phyloP scores from a whole-genome alignment of 2,113 vertebrate genomes.

The Malurus alboscapulatus region DNA sequence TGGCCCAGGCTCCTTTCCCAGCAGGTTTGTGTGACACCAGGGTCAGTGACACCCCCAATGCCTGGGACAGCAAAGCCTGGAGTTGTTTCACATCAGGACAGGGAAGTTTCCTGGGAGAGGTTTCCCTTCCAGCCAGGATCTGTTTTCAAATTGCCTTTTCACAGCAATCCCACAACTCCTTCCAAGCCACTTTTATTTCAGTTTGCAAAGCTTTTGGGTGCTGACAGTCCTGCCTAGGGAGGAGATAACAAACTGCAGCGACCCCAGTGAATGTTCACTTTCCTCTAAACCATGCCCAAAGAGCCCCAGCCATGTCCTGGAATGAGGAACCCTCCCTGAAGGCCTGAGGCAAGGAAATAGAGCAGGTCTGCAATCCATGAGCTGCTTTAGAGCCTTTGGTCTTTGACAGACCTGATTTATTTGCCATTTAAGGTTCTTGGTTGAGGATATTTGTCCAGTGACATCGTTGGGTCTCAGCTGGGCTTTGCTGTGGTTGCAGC shows the following conservation, averaged over 20 bases:
- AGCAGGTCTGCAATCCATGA: background rate
- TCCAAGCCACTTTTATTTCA: constrained; percentile 12
- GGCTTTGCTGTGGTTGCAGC: background rate
- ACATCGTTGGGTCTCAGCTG: background rate
- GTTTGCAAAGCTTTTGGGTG: constrained; percentile 14
- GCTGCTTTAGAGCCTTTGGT: background rate
- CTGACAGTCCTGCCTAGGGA: background rate
- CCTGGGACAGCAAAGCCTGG: background rate
- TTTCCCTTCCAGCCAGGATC: background rate
- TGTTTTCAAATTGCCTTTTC: constrained; percentile 28
- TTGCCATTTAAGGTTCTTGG: background rate
- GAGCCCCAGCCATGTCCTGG: background rate
- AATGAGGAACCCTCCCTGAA: background rate
- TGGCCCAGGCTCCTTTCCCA: background rate
- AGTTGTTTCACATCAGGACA: background rate
- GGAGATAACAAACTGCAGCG: background rate
- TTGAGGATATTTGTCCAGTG: background rate
- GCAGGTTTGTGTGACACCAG: background rate
- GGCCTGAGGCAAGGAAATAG: background rate
- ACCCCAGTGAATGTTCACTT: background rate
- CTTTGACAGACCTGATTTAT: background rate
- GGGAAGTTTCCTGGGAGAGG: background rate
- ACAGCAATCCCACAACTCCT: background rate
- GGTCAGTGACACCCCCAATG: background rate
- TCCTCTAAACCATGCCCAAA: background rate